Percentiles rank a stretch among this genome's conserved stretches.
These are phyloP conservation scores for Micrasema longulum DNA, from an alignment of 1,140 invertebrate genomes.

Conservation along the genomic window DNA sequence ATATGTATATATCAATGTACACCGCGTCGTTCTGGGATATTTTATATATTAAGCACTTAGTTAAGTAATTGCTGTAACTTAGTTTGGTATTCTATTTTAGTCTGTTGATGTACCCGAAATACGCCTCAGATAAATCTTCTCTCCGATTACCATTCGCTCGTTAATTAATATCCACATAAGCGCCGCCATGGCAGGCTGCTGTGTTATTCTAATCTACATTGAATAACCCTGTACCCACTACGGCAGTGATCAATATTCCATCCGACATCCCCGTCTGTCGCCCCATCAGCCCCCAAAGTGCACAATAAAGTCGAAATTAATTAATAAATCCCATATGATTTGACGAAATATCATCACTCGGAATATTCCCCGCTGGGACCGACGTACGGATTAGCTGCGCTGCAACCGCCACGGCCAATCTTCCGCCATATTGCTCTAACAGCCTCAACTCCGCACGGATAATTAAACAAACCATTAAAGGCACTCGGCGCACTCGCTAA, in stretches of 20 bases:
- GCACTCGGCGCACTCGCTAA: background rate
- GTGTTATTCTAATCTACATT: conserved; percentile 38
- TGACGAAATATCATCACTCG: conserved; percentile 37
- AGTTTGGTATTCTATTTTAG: no score
- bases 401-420: background rate
- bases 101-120: no score
- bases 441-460: background rate
- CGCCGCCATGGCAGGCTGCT: background rate
- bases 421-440: background rate
- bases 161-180: conserved; percentile 25
- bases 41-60: no score
- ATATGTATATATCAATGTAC: no score
- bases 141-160: conserved; percentile 25
- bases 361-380: background rate
- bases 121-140: no score
- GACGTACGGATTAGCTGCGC: conserved; percentile 9
- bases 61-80: no score
- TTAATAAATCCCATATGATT: conserved; percentile 48
- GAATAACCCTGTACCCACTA: background rate
- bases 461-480: conserved; percentile 2
- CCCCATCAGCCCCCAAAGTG: conserved; percentile 19
- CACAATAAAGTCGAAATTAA: conserved; percentile 34
- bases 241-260: conserved; percentile 36
- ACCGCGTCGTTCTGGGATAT: no score
- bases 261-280: conserved; percentile 2